These are phyloP conservation scores for Atherinomorus stipes DNA, from an alignment of 2,113 vertebrate species.

Conservation along the genomic window DNA sequence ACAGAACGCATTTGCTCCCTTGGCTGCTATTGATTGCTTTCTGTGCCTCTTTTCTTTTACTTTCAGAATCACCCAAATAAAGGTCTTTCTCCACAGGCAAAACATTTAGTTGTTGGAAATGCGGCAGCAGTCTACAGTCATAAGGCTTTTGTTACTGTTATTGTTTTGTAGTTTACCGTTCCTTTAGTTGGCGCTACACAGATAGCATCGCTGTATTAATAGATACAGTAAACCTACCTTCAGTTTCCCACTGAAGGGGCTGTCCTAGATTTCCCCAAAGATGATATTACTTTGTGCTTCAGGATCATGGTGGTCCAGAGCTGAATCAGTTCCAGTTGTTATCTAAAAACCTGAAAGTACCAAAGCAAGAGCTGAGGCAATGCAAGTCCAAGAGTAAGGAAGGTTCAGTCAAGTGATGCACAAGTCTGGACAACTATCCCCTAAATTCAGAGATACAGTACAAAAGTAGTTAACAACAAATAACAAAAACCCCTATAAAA, in stretches of 20 bases:
- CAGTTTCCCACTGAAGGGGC: not conserved
- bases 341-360: not conserved
- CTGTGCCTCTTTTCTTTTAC: slow-evolving; percentile 46
- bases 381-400: not conserved
- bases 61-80: slow-evolving; percentile 56
- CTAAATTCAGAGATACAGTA: not conserved
- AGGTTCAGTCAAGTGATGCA: not conserved
- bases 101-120: slow-evolving; percentile 61
- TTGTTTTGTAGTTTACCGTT: not conserved
- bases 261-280: not conserved
- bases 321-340: not conserved
- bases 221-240: slow-evolving; percentile 11
- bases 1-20: slow-evolving; percentile 44
- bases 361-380: not conserved
- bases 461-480: not conserved
- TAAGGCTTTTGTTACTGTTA: not conserved
- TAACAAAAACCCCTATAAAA: not conserved
- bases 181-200: not conserved
- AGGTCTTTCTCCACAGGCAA: slow-evolving; percentile 48
- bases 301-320: not conserved
- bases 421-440: not conserved
- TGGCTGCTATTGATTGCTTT: slow-evolving; percentile 72
- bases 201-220: not conserved
- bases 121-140: slow-evolving; percentile 50
- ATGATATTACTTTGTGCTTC: not conserved